Evolutionary conservation across 2,113 vertebrate species (phyloP).

Genomic region (Phylloscopus whistleri): DNA sequence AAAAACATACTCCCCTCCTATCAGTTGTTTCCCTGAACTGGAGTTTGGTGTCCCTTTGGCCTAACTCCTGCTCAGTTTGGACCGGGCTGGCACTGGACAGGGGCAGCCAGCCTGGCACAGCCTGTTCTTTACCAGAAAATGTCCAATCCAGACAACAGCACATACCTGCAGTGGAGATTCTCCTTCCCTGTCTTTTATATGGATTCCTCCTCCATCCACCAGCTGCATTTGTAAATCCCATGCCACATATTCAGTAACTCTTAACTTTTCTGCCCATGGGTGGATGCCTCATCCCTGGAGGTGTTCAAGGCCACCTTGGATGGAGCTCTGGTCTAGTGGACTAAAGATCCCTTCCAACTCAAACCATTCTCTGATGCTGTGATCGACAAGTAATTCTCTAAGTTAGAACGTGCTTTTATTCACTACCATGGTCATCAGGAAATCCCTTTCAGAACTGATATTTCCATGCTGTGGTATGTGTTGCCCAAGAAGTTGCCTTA

Average conservation of each 20-base stretch:
- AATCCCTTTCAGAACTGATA: not conserved
- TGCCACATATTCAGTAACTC: fast-evolving
- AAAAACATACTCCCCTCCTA: not conserved
- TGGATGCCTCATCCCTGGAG: not conserved
- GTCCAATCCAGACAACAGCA: not conserved
- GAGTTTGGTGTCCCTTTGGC: not conserved
- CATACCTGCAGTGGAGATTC: not conserved
- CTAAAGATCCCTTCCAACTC: not conserved
- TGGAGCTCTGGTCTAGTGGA: not conserved
- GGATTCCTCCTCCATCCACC: not conserved
- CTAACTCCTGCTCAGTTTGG: not conserved
- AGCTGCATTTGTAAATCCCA: not conserved
- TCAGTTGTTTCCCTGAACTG: not conserved
- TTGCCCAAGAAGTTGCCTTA: not conserved
- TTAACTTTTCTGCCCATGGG: not conserved
- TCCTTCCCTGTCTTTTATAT: fast-evolving
- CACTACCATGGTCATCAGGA: not conserved
- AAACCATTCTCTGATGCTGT: not conserved
- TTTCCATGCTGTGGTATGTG: not conserved
- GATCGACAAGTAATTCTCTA: not conserved
- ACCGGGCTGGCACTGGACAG: not conserved
- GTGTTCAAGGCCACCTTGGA: not conserved
- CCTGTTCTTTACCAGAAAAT: not conserved
- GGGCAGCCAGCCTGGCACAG: not conserved
- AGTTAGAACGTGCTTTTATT: not conserved